Conservation (phyloP, 2,888 invertebrate genomes). For the Eucriotettix oculatus region DNA sequence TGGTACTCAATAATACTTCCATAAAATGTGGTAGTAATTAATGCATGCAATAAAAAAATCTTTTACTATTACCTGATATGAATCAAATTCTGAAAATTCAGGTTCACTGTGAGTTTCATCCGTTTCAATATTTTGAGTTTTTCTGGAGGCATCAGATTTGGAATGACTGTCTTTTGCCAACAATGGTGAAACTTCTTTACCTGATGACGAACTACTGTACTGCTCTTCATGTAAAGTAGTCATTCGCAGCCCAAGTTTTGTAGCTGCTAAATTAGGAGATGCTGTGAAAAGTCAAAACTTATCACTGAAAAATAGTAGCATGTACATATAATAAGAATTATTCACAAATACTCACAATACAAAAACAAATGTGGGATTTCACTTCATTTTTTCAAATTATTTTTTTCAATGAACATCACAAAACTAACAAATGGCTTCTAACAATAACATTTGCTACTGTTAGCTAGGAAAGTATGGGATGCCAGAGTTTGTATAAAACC, state of each 20-base stretch:
- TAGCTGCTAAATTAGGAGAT: slow-evolving; percentile 58
- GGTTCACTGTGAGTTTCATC: slow-evolving; percentile 23
- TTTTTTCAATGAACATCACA: too few relatives aligned
- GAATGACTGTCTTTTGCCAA: slow-evolving; percentile 16
- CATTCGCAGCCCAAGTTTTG: slow-evolving; percentile 76
- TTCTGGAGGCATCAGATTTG: slow-evolving; percentile 18
- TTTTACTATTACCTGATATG: slow-evolving; percentile 17
- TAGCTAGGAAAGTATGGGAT: too few relatives aligned
- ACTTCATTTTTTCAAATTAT: too few relatives aligned
- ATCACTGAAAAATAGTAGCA: background rate
- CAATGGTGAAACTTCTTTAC: slow-evolving; percentile 17
- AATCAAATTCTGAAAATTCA: slow-evolving; percentile 27
- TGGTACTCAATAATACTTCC: background rate
- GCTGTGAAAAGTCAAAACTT: slow-evolving; percentile 28
- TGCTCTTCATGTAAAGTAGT: slow-evolving; percentile 80
- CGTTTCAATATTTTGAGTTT: slow-evolving; percentile 1
- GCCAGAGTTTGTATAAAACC: too few relatives aligned
- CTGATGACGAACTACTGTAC: slow-evolving; percentile 18
- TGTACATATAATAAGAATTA: too few relatives aligned
- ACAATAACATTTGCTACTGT: too few relatives aligned
- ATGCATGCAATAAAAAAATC: background rate
- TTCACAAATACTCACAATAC: too few relatives aligned
- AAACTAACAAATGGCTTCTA: too few relatives aligned
- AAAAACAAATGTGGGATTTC: too few relatives aligned
- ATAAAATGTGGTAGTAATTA: background rate